Evolutionary conservation across 2,888 invertebrate species (phyloP).

Genomic region (Cotesia congregata): DNA sequence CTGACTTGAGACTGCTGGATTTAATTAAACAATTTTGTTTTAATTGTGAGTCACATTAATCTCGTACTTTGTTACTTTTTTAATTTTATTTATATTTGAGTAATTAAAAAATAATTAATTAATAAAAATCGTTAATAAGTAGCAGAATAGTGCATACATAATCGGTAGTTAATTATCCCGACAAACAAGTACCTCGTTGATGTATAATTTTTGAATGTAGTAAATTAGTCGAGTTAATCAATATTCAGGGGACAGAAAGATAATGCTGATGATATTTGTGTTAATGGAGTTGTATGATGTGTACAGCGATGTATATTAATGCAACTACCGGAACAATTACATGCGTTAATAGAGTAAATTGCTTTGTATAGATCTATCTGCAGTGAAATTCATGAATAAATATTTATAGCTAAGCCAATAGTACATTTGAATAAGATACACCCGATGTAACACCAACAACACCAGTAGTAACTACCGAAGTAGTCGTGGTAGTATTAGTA

Average conservation of each 20-base stretch:
- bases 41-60: background rate
- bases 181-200: background rate
- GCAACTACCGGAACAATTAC: constrained; percentile 22
- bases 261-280: constrained; percentile 11
- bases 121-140: no score
- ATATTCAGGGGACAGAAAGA: background rate
- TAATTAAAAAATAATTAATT: background rate
- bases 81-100: background rate
- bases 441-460: background rate
- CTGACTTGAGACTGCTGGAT: background rate
- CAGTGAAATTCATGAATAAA: constrained; percentile 41
- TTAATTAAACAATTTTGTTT: background rate
- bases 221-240: background rate
- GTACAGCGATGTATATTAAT: constrained; percentile 27
- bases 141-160: no score
- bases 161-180: no score
- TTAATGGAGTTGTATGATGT: constrained; percentile 17
- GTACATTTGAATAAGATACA: background rate
- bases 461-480: background rate
- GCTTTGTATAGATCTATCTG: constrained; percentile 47
- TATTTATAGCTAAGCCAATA: constrained; percentile 1
- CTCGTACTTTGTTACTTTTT: background rate
- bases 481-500: background rate
- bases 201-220: background rate
- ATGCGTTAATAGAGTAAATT: constrained; percentile 36